phyloP scores from a whole-genome alignment of 2,888 invertebrate species.

The Crossocerus cetratus region DNA sequence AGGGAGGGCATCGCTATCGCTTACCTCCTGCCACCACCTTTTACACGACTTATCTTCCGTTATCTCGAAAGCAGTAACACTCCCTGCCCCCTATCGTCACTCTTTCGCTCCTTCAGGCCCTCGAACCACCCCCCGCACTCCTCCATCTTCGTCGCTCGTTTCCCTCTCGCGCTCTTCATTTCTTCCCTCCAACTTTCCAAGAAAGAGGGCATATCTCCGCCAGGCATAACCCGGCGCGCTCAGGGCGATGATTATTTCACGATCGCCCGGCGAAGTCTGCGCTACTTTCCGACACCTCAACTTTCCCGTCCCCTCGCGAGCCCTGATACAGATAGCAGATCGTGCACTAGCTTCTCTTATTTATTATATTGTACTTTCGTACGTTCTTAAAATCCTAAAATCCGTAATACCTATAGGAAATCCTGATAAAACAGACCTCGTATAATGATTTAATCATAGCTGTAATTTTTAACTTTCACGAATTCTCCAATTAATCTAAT shows the following conservation, averaged over 20 bases:
- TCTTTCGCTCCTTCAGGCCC: slow-evolving; percentile 25
- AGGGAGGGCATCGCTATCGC: slow-evolving; percentile 45
- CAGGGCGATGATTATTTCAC: slow-evolving; percentile 58
- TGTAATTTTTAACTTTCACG: too few species aligned
- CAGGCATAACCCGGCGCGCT: slow-evolving; percentile 35
- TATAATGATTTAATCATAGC: too few species aligned
- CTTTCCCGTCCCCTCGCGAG: slow-evolving; percentile 18
- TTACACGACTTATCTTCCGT: slow-evolving; percentile 63
- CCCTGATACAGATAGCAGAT: not conserved
- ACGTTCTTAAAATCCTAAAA: too few species aligned
- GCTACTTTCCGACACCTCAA: not conserved
- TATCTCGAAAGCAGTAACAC: slow-evolving; percentile 56
- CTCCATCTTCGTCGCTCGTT: not conserved
- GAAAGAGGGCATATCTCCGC: slow-evolving; percentile 42
- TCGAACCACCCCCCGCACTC: not conserved
- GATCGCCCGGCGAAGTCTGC: slow-evolving; percentile 30
- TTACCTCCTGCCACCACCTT: slow-evolving; percentile 24
- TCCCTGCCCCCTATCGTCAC: slow-evolving; percentile 28
- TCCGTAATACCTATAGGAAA: too few species aligned
- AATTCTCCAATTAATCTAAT: too few species aligned
- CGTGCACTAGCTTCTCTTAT: too few species aligned
- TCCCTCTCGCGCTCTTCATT: slow-evolving; percentile 44
- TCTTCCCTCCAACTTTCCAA: slow-evolving; percentile 42
- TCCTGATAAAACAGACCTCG: too few species aligned
- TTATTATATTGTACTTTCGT: too few species aligned